Evolutionary conservation across 2,888 invertebrate species (phyloP).

Genomic region (Tinea semifulvella): DNA sequence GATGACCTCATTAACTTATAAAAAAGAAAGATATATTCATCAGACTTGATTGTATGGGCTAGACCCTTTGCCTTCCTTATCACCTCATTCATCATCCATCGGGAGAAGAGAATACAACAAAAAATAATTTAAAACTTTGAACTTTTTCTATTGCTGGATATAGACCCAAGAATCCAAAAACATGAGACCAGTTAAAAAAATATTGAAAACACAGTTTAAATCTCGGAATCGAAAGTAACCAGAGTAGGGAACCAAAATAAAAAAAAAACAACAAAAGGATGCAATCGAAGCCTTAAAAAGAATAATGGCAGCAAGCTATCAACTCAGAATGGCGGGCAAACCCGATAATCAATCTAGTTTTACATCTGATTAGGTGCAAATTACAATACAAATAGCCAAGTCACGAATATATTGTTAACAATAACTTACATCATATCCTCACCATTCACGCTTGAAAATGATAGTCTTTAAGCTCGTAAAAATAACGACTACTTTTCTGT

Average conservation of each 20-base stretch:
- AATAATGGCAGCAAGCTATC: constrained; percentile 8
- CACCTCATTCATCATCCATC: no score
- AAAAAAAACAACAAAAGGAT: constrained; percentile 6
- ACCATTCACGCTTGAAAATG: background rate
- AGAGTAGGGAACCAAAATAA: background rate
- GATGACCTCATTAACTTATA: no score
- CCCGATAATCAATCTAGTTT: constrained; percentile 61
- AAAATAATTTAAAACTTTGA: no score
- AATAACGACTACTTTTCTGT: constrained; percentile 18
- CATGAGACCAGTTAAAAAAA: no score
- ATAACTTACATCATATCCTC: background rate
- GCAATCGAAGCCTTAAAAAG: constrained; percentile 6
- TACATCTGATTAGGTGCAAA: constrained; percentile 63
- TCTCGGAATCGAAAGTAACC: no score
- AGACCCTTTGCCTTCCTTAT: no score
- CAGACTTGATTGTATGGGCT: no score
- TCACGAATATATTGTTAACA: constrained; percentile 38
- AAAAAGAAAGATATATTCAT: no score
- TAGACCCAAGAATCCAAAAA: no score
- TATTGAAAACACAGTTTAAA: no score
- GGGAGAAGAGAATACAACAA: no score
- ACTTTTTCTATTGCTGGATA: no score
- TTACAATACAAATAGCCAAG: constrained; percentile 60
- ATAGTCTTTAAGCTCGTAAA: constrained; percentile 11
- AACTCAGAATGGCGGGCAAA: constrained; percentile 16